phyloP scores from a whole-genome alignment of 2,888 invertebrate genomes.

The Hirtodrosophila trivittata region DNA sequence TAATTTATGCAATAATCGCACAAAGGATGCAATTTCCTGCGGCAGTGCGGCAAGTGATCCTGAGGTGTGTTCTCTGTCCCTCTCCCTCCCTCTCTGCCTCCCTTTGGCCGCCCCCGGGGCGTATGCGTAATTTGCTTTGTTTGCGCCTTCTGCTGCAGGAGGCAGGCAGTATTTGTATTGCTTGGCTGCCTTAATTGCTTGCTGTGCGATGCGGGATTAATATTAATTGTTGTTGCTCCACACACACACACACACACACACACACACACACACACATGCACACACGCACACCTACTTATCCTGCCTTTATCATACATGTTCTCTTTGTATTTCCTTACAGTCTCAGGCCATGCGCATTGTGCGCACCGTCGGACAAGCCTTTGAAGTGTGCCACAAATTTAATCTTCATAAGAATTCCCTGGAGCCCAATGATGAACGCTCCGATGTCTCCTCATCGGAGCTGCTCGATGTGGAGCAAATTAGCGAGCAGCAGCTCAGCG shows the following conservation, averaged over 20 bases:
- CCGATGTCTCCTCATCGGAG: constrained; percentile 83
- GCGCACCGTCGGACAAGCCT: constrained; percentile 99
- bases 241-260: constrained; percentile 1
- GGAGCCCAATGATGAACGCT: constrained; percentile 84
- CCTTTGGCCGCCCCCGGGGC: constrained; percentile 34
- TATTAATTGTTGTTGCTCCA: constrained; percentile 46
- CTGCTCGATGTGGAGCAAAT: constrained; percentile 83
- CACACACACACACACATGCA: neutral
- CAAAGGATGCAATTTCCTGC: constrained; percentile 65
- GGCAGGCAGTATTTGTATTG: constrained; percentile 5
- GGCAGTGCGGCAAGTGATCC: constrained; percentile 59
- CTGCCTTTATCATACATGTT: neutral
- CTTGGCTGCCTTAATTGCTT: constrained; percentile 30
- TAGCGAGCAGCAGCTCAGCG: constrained; percentile 83
- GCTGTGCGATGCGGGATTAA: constrained; percentile 29
- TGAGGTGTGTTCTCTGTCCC: constrained; percentile 69
- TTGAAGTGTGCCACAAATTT: constrained; percentile 99
- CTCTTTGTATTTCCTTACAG: constrained; percentile 85
- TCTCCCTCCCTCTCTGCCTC: too few relatives aligned
- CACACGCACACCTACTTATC: too few relatives aligned
- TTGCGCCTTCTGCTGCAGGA: constrained; percentile 7
- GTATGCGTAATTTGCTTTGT: constrained; percentile 54
- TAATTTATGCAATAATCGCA: constrained; percentile 74
- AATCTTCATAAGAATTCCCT: constrained; percentile 87
- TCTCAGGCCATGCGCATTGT: constrained; percentile 99